Conservation (phyloP, 2,888 invertebrate genomes). For the Cepaea hortensis region DNA sequence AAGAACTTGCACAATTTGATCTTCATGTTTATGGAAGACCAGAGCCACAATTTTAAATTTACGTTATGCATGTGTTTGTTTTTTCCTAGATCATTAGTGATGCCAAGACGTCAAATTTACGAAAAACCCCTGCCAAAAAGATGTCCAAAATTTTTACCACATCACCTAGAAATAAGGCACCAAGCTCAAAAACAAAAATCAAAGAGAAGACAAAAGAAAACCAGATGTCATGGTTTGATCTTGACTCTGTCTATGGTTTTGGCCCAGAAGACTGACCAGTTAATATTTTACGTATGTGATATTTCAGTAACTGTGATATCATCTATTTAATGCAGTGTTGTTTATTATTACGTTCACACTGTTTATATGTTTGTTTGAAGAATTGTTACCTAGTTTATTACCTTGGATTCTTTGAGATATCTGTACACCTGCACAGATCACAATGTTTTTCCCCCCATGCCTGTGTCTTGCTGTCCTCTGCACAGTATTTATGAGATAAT, state of each 20-base stretch:
- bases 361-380: neutral
- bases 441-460: no score
- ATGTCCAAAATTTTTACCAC: constrained; percentile 67
- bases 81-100: neutral
- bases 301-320: neutral
- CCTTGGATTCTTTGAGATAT: no score
- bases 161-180: constrained; percentile 61
- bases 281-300: neutral
- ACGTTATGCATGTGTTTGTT: neutral
- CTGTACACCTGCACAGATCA: no score
- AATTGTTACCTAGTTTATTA: no score
- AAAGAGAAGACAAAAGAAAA: constrained; percentile 50
- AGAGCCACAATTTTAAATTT: no score
- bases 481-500: no score
- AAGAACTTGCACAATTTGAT: no score
- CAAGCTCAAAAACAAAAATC: constrained; percentile 38
- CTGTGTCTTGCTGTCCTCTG: no score
- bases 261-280: constrained; percentile 61
- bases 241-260: constrained; percentile 71
- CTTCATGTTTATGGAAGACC: no score
- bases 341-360: neutral
- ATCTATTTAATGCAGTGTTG: neutral
- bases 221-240: constrained; percentile 69
- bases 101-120: constrained; percentile 53
- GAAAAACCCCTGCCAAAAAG: constrained; percentile 62